Percentiles rank a stretch among this genome's conserved stretches.
phyloP scores from a whole-genome alignment of 2,888 invertebrate genomes.

The Clivina fossor region DNA sequence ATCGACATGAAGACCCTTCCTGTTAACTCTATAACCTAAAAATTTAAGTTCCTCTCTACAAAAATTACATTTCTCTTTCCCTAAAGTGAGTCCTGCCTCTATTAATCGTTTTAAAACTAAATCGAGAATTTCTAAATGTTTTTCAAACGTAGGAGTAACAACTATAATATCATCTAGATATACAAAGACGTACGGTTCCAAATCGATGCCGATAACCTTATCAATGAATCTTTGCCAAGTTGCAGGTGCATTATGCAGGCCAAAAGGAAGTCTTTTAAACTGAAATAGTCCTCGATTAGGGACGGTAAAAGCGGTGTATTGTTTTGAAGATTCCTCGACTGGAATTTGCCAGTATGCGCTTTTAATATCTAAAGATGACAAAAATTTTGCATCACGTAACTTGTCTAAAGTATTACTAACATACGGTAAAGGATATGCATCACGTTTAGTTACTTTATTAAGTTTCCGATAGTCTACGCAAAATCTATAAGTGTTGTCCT shows the following conservation, averaged over 20 bases:
- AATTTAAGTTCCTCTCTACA: constrained; percentile 36
- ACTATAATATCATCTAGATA: constrained; percentile 34
- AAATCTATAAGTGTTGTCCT: too few relatives aligned
- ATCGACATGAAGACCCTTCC: constrained; percentile 35
- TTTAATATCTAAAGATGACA: constrained; percentile 41
- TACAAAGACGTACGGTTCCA: constrained; percentile 27
- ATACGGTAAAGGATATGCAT: constrained; percentile 42
- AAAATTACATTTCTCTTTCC: constrained; percentile 37
- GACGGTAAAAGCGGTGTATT: constrained; percentile 43
- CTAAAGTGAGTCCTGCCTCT: constrained; percentile 33
- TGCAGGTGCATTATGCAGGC: constrained; percentile 22
- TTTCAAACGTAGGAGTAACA: constrained; percentile 19
- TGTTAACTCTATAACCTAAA: constrained; percentile 42
- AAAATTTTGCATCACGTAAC: constrained; percentile 41
- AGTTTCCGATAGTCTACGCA: constrained; percentile 36
- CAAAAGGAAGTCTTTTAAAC: constrained; percentile 23
- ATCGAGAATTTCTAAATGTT: constrained; percentile 24
- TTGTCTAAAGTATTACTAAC: constrained; percentile 41
- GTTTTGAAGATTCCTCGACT: constrained; percentile 33
- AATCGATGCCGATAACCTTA: constrained; percentile 14
- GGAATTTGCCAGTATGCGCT: constrained; percentile 41
- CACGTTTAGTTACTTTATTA: constrained; percentile 42
- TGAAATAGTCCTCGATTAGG: constrained; percentile 30
- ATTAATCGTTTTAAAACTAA: not conserved
- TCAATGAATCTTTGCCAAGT: constrained; percentile 28